Evolutionary conservation across 2,113 vertebrate species (phyloP).

Genomic region (Poicephalus meyeri): DNA sequence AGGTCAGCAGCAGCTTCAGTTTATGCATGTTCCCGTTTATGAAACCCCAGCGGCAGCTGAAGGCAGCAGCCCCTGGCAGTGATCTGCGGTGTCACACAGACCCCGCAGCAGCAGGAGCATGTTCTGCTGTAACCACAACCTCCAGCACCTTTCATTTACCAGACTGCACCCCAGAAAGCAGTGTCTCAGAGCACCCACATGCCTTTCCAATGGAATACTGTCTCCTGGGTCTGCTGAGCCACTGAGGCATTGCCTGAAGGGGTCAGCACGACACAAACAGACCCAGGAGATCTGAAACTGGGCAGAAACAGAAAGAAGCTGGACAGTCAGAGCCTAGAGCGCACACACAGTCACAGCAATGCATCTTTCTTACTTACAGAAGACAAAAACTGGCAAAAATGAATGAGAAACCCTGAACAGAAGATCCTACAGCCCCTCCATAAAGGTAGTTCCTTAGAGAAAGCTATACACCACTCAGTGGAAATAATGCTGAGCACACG

Average conservation of each 20-base stretch:
- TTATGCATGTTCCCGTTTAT: background rate
- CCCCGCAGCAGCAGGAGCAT: accelerated
- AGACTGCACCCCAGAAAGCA: background rate
- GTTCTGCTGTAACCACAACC: background rate
- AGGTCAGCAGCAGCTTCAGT: constrained; percentile 14
- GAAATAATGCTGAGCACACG: background rate
- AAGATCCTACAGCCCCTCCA: background rate
- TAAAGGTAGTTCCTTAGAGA: background rate
- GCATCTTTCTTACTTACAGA: background rate
- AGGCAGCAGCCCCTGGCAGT: background rate
- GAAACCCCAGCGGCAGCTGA: background rate
- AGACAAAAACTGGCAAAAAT: background rate
- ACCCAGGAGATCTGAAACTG: background rate
- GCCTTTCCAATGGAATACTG: background rate
- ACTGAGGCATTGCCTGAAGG: background rate
- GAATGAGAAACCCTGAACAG: background rate
- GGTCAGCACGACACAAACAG: background rate
- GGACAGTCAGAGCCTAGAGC: background rate
- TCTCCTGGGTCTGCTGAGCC: background rate
- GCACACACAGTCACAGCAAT: accelerated
- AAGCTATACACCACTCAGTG: background rate
- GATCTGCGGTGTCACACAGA: background rate
- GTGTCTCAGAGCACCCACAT: background rate
- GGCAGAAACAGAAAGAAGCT: background rate
- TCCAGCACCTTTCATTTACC: background rate